These are phyloP conservation scores for Coelinius sp. DNA, from an alignment of 2,888 invertebrate genomes.

Conservation along the genomic window DNA sequence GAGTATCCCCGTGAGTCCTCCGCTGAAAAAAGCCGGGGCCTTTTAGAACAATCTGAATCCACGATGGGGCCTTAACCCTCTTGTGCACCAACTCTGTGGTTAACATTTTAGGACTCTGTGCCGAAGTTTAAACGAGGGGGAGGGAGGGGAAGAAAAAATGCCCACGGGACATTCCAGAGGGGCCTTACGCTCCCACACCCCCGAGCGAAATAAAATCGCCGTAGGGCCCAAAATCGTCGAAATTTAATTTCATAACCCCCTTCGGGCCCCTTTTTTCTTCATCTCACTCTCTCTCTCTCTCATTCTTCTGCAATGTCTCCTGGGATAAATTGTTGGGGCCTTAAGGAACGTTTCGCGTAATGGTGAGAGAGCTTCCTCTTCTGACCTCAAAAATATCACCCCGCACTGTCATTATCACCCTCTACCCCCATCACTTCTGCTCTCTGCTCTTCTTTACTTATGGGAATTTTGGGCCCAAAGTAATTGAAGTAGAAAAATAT, in stretches of 20 bases:
- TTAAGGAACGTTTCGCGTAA: constrained; percentile 20
- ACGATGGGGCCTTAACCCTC: constrained; percentile 30
- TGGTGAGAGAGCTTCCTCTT: constrained; percentile 11
- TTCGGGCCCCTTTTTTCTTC: not conserved
- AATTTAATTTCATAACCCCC: constrained; percentile 36
- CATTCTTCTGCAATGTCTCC: not conserved
- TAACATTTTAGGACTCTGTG: constrained; percentile 57
- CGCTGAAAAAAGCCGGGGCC: constrained; percentile 26
- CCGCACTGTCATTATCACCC: constrained; percentile 22
- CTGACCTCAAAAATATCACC: constrained; percentile 13
- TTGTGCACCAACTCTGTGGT: constrained; percentile 59
- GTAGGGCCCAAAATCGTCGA: constrained; percentile 36
- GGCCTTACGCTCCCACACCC: constrained; percentile 39
- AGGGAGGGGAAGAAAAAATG: constrained; percentile 29
- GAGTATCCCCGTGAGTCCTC: constrained; percentile 1
- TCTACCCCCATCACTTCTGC: not conserved
- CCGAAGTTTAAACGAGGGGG: constrained; percentile 33
- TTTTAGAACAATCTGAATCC: constrained; percentile 48
- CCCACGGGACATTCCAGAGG: constrained; percentile 57
- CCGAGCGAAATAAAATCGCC: constrained; percentile 21
- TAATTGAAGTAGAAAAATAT: constrained; percentile 14
- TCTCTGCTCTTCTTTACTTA: not conserved
- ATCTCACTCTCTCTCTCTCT: not conserved
- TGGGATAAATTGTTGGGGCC: constrained; percentile 24
- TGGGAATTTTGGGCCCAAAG: constrained; percentile 3